These are phyloP conservation scores for Ailurus styani DNA, from an alignment of 2,113 vertebrate genomes.

Conservation along the genomic window DNA sequence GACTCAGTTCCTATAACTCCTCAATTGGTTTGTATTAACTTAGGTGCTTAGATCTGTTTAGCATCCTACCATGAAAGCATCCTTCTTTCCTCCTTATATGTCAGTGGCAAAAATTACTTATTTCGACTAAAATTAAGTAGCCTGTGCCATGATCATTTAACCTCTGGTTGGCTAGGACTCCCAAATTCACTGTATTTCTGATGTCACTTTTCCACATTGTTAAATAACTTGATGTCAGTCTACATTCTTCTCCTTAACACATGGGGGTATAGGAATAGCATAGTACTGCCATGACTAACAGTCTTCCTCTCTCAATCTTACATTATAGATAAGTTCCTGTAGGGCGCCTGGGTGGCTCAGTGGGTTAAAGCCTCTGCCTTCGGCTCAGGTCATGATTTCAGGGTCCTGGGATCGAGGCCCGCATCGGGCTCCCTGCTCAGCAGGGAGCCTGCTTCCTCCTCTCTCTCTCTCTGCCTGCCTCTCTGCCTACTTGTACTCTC, in stretches of 20 bases:
- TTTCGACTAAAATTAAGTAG: background rate
- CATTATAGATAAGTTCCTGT: background rate
- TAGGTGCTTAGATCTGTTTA: background rate
- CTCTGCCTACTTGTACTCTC: no score
- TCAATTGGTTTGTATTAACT: background rate
- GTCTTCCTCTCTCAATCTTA: background rate
- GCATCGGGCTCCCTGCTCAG: no score
- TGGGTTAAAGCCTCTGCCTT: no score
- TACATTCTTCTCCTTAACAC: background rate
- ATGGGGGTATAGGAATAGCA: background rate
- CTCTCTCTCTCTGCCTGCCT: no score
- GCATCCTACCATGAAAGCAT: background rate
- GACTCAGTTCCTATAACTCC: background rate
- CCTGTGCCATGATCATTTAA: background rate
- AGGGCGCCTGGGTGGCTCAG: no score
- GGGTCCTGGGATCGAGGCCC: no score
- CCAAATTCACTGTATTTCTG: background rate
- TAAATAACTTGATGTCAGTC: background rate
- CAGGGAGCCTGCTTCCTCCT: no score
- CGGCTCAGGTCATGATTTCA: no score
- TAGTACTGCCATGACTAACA: background rate
- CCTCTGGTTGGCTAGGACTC: background rate
- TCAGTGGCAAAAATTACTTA: background rate
- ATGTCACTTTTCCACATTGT: background rate
- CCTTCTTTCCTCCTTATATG: background rate